Conservation (phyloP, 2,888 invertebrate genomes). For the Synergus itoensis region DNA sequence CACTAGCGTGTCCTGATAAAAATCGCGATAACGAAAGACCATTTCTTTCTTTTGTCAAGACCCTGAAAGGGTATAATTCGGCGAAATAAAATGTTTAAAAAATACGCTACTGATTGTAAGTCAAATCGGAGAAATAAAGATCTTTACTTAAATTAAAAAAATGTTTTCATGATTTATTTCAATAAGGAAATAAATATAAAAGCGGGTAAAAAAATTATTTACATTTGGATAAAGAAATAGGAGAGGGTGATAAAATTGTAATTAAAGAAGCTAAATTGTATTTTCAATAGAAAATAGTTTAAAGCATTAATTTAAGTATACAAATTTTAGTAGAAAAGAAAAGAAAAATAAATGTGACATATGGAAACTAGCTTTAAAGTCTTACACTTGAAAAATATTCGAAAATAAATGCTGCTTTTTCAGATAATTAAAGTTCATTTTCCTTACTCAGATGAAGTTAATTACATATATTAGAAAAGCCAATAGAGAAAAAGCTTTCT, state of each 20-base stretch:
- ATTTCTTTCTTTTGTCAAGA: not conserved
- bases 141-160: not conserved
- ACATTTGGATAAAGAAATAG: not conserved
- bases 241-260: not conserved
- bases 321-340: not conserved
- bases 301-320: not conserved
- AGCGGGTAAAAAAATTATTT: not conserved
- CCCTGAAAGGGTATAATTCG: not conserved
- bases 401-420: too few species aligned
- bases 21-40: slow-evolving; percentile 2
- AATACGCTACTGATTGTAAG: not conserved
- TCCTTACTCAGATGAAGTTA: not conserved
- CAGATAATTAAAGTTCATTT: not conserved
- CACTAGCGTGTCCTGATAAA: slow-evolving; percentile 7
- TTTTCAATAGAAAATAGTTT: not conserved
- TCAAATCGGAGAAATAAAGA: not conserved
- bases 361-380: not conserved
- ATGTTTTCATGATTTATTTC: not conserved
- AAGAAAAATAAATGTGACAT: not conserved
- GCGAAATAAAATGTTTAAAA: not conserved
- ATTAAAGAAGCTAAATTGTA: not conserved
- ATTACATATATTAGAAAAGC: not conserved
- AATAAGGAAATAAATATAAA: not conserved
- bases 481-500: not conserved
- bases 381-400: not conserved